phyloP scores from a whole-genome alignment of 1,140 invertebrate species.

The Charaxes varanes region DNA sequence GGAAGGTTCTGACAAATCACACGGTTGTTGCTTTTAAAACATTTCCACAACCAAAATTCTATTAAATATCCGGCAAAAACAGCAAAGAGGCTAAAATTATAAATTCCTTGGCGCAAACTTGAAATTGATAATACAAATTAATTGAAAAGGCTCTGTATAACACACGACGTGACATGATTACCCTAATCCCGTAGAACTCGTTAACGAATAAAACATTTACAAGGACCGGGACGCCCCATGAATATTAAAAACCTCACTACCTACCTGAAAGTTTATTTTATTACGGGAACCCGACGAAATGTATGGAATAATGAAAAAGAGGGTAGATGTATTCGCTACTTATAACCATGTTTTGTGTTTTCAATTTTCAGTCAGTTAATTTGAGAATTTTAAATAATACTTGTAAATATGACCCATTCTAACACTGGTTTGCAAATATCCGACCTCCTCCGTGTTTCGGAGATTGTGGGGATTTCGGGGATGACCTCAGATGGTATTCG shows the following conservation, averaged over 20 bases:
- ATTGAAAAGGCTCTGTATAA: slow-evolving; percentile 44
- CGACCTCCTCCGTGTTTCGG: too few species aligned
- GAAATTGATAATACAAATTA: slow-evolving; percentile 59
- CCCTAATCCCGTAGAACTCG: slow-evolving; percentile 59
- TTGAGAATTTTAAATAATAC: too few species aligned
- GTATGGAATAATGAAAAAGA: slow-evolving; percentile 3
- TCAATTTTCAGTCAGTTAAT: background rate
- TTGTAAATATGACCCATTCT: too few species aligned
- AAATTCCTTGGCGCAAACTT: slow-evolving; percentile 12
- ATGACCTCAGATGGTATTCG: too few species aligned
- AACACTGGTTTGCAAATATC: too few species aligned
- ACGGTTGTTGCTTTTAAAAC: too few species aligned
- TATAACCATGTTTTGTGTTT: slow-evolving; percentile 1
- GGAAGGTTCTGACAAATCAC: too few species aligned
- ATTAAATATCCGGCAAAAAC: too few species aligned
- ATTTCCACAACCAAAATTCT: too few species aligned
- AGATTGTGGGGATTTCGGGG: too few species aligned
- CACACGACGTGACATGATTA: slow-evolving; percentile 67
- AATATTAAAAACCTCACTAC: slow-evolving; percentile 56
- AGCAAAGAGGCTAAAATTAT: slow-evolving; percentile 18
- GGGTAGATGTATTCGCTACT: too few species aligned
- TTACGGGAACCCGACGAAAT: slow-evolving; percentile 31
- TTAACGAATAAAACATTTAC: slow-evolving; percentile 72
- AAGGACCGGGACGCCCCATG: slow-evolving; percentile 47
- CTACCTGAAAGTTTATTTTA: slow-evolving; percentile 64